Conservation (phyloP, 2,797 vertebrate species). For the Coilia nasus region DNA sequence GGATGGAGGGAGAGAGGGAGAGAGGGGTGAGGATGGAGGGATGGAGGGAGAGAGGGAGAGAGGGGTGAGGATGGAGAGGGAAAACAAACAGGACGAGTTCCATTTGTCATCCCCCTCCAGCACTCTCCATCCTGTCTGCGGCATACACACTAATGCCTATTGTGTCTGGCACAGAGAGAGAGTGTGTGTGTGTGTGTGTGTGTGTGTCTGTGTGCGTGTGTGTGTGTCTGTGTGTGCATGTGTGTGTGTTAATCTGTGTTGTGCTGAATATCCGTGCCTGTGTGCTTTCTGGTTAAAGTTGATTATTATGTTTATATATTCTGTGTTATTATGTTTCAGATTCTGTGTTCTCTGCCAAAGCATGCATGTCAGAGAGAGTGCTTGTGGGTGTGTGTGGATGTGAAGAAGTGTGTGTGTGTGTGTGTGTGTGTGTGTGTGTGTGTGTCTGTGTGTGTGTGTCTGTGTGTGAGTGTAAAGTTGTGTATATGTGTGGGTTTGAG, state of each 20-base stretch:
- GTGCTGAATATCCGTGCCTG: neutral
- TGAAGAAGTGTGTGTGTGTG: no score
- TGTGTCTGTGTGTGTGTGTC: neutral
- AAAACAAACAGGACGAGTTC: slow-evolving; percentile 39
- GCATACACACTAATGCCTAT: slow-evolving; percentile 77
- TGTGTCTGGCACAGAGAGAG: slow-evolving; percentile 70
- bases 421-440: no score
- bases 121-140: slow-evolving; percentile 66
- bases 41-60: neutral
- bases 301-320: no score
- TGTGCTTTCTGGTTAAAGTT: neutral
- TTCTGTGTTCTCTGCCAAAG: no score
- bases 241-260: neutral
- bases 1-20: slow-evolving; percentile 12
- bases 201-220: neutral
- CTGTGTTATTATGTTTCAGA: no score
- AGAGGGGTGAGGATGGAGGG: neutral
- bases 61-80: slow-evolving; percentile 4
- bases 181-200: slow-evolving; percentile 45
- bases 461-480: no score
- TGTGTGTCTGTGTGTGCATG: neutral
- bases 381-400: no score
- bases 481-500: no score
- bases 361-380: no score
- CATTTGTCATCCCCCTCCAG: slow-evolving; percentile 53